Evolutionary conservation across 2,888 invertebrate genomes (phyloP).

Genomic region (Tiliacea citrago): DNA sequence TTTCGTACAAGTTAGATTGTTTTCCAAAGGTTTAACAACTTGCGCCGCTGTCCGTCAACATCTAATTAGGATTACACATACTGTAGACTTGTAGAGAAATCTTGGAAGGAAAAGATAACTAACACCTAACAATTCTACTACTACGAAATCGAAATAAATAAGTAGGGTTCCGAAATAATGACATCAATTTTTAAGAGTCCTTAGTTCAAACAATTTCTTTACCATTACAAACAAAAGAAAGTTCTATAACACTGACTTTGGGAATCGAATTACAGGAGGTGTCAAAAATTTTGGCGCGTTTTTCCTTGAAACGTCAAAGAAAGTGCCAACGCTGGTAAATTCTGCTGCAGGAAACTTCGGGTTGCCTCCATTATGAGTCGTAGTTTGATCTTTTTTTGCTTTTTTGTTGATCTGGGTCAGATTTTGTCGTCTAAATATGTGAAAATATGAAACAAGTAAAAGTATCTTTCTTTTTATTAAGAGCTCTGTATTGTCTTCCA

Average conservation of each 20-base stretch:
- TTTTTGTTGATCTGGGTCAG: conserved; percentile 38
- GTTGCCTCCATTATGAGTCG: conserved; percentile 18
- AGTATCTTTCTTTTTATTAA: neutral
- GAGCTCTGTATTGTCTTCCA: neutral
- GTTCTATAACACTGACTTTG: conserved; percentile 60
- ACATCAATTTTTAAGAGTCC: neutral
- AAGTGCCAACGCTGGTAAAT: conserved; percentile 24
- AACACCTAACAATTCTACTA: neutral
- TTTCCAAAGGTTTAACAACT: neutral
- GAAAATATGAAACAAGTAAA: neutral
- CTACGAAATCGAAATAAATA: neutral
- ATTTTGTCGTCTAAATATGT: neutral
- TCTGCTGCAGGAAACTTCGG: conserved; percentile 15
- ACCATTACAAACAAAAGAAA: conserved; percentile 56
- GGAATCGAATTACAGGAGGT: conserved; percentile 66
- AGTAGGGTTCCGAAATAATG: neutral
- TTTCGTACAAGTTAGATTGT: neutral
- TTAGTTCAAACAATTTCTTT: conserved; percentile 34
- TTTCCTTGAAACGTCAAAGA: conserved; percentile 51
- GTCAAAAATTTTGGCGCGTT: conserved; percentile 61
- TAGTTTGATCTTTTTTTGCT: conserved; percentile 25
- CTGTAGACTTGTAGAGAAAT: neutral
- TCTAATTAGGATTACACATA: no score
- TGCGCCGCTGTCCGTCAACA: no score
- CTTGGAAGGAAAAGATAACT: neutral